A percentile compares a stretch with the other conserved stretches of the same genome.
These are phyloP conservation scores for Macaca fascicularis DNA, from an alignment of 2,113 vertebrate genomes.

Conservation along the genomic window T2T-MFA8v1.1 NC_088387.1:110381501-110382000, in stretches of 20 bases:
- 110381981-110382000: background rate
- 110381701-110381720: rapidly evolving
- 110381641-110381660: background rate
- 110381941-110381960: background rate
- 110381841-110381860: background rate
- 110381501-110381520: background rate
- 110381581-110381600: background rate
- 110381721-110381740: background rate
- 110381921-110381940: background rate
- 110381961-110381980: background rate
- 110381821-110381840: background rate
- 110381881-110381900: background rate
- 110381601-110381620: background rate
- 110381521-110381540: background rate
- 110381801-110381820: too few species aligned
- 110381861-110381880: background rate
- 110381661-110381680: background rate
- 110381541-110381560: rapidly evolving
- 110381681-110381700: background rate
- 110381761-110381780: rapidly evolving
- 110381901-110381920: background rate
- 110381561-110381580: rapidly evolving
- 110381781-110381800: background rate
- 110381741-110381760: background rate
- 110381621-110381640: background rate